Evolutionary conservation across 2,113 vertebrate genomes (phyloP).

Genomic region (Rhynchomys soricoides): DNA sequence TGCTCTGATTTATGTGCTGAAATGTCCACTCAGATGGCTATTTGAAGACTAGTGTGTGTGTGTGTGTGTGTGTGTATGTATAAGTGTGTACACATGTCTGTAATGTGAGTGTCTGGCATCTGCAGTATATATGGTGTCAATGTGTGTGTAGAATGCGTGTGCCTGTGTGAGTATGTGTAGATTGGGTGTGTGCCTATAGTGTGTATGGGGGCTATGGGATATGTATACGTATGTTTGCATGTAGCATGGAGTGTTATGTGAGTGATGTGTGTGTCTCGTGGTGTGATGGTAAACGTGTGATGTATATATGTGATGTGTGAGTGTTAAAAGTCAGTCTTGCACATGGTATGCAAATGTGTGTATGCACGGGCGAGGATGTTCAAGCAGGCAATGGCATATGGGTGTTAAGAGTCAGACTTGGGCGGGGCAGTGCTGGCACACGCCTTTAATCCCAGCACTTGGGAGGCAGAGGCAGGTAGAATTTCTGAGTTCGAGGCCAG

Average conservation of each 20-base stretch:
- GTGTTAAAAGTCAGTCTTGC: no score
- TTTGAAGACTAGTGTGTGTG: not conserved
- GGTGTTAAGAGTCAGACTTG: no score
- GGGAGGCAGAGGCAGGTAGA: no score
- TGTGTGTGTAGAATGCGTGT: not conserved
- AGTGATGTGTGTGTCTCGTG: no score
- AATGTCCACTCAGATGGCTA: not conserved
- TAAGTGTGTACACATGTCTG: not conserved
- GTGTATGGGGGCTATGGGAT: not conserved
- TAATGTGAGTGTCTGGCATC: not conserved
- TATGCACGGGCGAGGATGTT: no score
- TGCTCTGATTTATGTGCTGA: not conserved
- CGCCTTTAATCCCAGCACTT: no score
- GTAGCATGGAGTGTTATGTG: no score
- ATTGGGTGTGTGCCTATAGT: not conserved
- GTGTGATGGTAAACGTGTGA: no score
- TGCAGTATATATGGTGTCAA: not conserved
- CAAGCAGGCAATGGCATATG: no score
- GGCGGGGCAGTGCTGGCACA: no score
- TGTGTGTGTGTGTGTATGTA: not conserved
- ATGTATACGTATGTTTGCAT: not conserved
- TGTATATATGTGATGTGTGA: no score
- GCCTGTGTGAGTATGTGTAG: not conserved
- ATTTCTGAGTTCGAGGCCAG: no score
- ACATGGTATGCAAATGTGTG: not conserved